These are phyloP conservation scores for Heteronetta atricapilla DNA, from an alignment of 2,113 vertebrate species.

Conservation along the genomic window DNA sequence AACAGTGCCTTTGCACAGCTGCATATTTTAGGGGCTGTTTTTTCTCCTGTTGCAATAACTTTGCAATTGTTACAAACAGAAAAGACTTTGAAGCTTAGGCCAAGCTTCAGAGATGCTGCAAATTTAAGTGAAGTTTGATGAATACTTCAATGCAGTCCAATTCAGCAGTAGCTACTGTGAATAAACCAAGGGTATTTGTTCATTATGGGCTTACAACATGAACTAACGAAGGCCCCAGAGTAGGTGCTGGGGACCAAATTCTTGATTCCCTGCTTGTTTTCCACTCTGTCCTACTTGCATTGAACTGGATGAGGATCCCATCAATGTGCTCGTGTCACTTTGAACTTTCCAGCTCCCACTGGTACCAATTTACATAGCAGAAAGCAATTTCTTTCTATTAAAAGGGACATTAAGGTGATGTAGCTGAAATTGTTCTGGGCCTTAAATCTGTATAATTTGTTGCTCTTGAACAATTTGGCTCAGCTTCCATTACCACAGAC, in stretches of 20 bases:
- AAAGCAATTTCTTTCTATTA: constrained; percentile 57
- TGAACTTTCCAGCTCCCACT: constrained; percentile 24
- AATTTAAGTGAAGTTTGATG: neutral
- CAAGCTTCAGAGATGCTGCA: neutral
- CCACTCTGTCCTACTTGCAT: neutral
- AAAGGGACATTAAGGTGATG: constrained; percentile 37
- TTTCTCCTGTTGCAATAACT: neutral
- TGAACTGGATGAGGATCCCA: neutral
- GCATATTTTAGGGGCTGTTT: neutral
- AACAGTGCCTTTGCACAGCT: neutral
- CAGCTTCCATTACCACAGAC: constrained; percentile 33
- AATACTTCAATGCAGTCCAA: neutral
- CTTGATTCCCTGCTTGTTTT: neutral
- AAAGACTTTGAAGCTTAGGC: neutral
- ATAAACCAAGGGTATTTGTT: neutral
- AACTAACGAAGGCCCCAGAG: neutral
- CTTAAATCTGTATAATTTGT: constrained; percentile 53
- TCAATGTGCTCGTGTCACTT: neutral
- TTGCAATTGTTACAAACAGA: neutral
- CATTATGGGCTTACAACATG: neutral
- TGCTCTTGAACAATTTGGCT: constrained; percentile 42
- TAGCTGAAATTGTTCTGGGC: constrained; percentile 29
- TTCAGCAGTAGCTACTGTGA: neutral
- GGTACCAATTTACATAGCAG: neutral
- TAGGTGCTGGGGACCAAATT: neutral